phyloP scores from a whole-genome alignment of 1,140 invertebrate genomes.

The Sarcophaga peregrina region DNA sequence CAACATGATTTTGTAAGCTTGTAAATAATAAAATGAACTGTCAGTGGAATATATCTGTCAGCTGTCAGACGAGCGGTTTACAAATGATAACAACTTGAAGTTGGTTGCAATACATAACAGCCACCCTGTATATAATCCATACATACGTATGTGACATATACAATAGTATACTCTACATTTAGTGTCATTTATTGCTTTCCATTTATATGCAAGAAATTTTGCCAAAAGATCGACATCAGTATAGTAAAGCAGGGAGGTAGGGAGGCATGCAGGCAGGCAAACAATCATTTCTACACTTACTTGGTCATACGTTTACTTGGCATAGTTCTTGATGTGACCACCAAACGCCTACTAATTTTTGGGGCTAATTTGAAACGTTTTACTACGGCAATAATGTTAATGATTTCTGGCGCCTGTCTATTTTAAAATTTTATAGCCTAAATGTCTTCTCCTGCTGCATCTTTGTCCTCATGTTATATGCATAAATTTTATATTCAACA shows the following conservation, averaged over 20 bases:
- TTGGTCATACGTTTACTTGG: background rate
- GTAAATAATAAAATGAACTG: too few species aligned
- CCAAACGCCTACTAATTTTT: conserved; percentile 31
- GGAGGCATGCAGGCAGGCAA: background rate
- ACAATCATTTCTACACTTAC: background rate
- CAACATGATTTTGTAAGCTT: too few species aligned
- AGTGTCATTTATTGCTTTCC: too few species aligned
- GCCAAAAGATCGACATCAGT: conserved; percentile 7
- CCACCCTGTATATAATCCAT: background rate
- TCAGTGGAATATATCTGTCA: too few species aligned
- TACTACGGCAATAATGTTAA: conserved; percentile 35
- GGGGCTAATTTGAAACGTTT: conserved; percentile 6
- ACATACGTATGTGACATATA: too few species aligned
- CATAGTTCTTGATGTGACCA: background rate
- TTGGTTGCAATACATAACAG: background rate
- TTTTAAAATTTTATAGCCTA: conserved; percentile 35
- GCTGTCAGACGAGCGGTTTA: too few species aligned
- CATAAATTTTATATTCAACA: conserved; percentile 30
- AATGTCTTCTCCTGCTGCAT: background rate
- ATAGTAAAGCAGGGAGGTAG: background rate
- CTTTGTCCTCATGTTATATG: background rate
- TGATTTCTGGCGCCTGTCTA: conserved; percentile 39
- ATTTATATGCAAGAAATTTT: background rate
- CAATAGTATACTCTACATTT: too few species aligned
- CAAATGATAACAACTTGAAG: background rate